Base-by-base conservation (phyloP, 2,888 invertebrate genomes). In the Dryocosmus kuriphilus region DNA sequence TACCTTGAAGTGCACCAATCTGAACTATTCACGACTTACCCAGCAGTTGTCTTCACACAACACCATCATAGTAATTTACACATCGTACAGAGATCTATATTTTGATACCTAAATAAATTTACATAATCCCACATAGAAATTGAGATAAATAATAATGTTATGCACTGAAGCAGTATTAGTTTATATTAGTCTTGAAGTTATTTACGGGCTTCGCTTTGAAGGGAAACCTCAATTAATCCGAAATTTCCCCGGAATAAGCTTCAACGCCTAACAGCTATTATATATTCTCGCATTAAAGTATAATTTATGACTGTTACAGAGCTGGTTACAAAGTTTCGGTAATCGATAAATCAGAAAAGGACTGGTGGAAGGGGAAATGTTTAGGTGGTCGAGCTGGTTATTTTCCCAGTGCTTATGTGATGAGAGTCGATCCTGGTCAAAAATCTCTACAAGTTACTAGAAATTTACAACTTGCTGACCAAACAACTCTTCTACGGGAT, bases 361-460 rank as follows among this genome's bases (percentile, higher is more conserved):
- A 98, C 89, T 98, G 98, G 98, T 98, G 98, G 98, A 97, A 98
- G 93, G 98, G 98, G 67, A 98, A 98, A 91, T 97, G 97, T 88
- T 93, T 98, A 81, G 94, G 94, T 1, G 98, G 98, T 38, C 95
- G 96, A 87, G 94, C 96, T 74, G 98, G 98, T 16, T 98, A 96
- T 92, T 98, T 98, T 90, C 98, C 98, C 6, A 98, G 98, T 35
- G 98, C 98, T 88, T 98, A 98, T 90, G 98, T 98, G 85, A 97
- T 97, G 79, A 96, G 97, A 88, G 92, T 98, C 78, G 96, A 97
- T 89, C 96, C 97, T 60, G 98, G 98, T 8, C 98, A 98, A 90
- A 95, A 96, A 88, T 97, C 98, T 0, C 93, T 98, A 78, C 98
- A 98, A 93, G 98, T 98, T 83, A 95, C 95, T 1, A 95, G 96